Evolutionary conservation across 2,888 invertebrate genomes (phyloP).

Genomic region (Chalcis sispes): DNA sequence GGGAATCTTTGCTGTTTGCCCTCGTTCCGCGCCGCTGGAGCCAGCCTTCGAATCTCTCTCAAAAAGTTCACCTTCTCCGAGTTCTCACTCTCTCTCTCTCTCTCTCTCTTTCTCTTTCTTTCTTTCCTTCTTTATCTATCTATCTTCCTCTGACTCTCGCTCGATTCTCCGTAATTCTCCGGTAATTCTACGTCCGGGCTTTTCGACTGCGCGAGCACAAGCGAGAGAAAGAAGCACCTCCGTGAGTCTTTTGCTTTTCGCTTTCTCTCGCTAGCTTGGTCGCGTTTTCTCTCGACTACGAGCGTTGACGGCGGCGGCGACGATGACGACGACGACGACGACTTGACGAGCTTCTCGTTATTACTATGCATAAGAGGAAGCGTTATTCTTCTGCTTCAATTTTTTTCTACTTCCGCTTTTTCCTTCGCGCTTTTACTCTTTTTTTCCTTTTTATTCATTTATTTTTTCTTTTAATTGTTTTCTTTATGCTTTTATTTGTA

Average conservation of each 20-base stretch:
- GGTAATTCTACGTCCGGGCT: slow-evolving; percentile 61
- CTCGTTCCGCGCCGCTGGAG: slow-evolving; percentile 42
- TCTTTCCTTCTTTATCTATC: slow-evolving; percentile 11
- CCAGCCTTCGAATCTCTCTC: slow-evolving; percentile 33
- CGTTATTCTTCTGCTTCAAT: slow-evolving; percentile 27
- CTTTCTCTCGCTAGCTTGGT: too few relatives aligned
- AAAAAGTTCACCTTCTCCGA: slow-evolving; percentile 21
- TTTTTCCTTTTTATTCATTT: neutral
- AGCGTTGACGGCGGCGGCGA: too few relatives aligned
- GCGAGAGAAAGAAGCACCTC: too few relatives aligned
- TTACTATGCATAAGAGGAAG: slow-evolving; percentile 36
- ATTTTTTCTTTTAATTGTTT: neutral
- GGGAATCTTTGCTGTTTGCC: slow-evolving; percentile 62
- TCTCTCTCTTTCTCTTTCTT: neutral
- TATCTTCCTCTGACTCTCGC: neutral
- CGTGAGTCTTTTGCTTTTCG: slow-evolving; percentile 33
- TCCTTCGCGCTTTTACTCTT: slow-evolving; percentile 7
- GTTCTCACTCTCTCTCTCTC: slow-evolving; percentile 19
- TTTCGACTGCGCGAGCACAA: slow-evolving; percentile 39
- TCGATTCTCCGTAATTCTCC: slow-evolving; percentile 57
- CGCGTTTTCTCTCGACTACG: too few relatives aligned
- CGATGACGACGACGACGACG: too few relatives aligned
- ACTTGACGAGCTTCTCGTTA: slow-evolving; percentile 25
- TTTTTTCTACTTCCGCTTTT: too few relatives aligned
- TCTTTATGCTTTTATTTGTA: too few relatives aligned